Conservation (phyloP, 2,888 invertebrate species). For the Platerodrilus igneus region DNA sequence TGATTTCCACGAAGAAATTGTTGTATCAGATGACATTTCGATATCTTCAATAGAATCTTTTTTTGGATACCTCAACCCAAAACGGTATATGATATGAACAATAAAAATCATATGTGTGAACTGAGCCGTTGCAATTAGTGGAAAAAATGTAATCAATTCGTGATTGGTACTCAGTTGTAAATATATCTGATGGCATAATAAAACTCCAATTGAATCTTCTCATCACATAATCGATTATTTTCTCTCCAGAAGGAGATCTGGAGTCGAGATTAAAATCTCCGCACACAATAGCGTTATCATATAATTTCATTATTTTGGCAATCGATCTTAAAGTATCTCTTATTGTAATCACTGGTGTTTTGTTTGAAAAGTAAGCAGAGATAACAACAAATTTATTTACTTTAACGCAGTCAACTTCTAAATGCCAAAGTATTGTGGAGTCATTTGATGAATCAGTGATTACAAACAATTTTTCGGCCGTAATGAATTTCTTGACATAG, state of each 20-base stretch:
- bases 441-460: not conserved
- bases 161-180: not conserved
- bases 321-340: not conserved
- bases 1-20: no score
- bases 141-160: constrained; percentile 1
- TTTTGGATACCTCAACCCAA: not conserved
- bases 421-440: not conserved
- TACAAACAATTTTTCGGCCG: not conserved
- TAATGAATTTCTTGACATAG: not conserved
- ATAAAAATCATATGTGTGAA: not conserved
- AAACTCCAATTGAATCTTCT: not conserved
- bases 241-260: no score
- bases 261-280: constrained; percentile 2
- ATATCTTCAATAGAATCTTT: constrained; percentile 1
- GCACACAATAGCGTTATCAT: not conserved
- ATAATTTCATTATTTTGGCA: not conserved
- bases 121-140: not conserved
- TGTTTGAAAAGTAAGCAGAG: not conserved
- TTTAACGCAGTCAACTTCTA: not conserved
- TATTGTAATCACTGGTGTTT: not conserved
- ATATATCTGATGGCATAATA: not conserved
- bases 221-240: no score
- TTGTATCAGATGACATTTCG: no score
- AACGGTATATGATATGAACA: not conserved
- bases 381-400: no score